phyloP scores from a whole-genome alignment of 2,888 invertebrate genomes.

The Coelopa pilipes region DNA sequence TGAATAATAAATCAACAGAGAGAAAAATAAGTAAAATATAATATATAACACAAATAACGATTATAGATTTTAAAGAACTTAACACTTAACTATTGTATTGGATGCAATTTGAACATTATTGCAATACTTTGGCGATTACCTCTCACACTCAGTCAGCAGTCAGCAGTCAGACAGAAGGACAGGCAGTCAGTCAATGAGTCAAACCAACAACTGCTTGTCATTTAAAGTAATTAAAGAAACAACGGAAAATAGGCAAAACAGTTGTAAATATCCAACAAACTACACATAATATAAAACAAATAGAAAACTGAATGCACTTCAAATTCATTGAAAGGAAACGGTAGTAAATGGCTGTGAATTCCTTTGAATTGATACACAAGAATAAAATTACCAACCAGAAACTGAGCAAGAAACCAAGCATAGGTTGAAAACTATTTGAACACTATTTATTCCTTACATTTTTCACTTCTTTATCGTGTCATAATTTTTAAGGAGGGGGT shows the following conservation, averaged over 20 bases:
- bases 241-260: slow-evolving; percentile 19
- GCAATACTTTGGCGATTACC: slow-evolving; percentile 44
- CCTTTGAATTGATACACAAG: slow-evolving; percentile 40
- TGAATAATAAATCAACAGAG: slow-evolving; percentile 39
- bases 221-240: slow-evolving; percentile 32
- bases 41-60: background rate
- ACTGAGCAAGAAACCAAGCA: no score
- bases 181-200: background rate
- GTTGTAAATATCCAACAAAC: slow-evolving; percentile 28
- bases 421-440: no score
- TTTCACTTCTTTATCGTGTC: no score
- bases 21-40: slow-evolving; percentile 14
- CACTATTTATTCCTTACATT: no score
- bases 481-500: no score
- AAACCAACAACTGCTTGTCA: slow-evolving; percentile 42
- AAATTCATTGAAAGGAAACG: slow-evolving; percentile 45
- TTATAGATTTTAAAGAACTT: no score
- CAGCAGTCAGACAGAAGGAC: background rate
- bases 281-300: no score
- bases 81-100: slow-evolving; percentile 18
- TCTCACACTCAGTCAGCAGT: slow-evolving; percentile 47
- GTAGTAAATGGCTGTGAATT: slow-evolving; percentile 54
- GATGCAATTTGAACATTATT: slow-evolving; percentile 15
- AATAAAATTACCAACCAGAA: slow-evolving; percentile 16
- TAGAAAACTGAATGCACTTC: slow-evolving; percentile 26